Conservation (phyloP, 2,888 invertebrate genomes). For the Amphipyra tragopoginis region DNA sequence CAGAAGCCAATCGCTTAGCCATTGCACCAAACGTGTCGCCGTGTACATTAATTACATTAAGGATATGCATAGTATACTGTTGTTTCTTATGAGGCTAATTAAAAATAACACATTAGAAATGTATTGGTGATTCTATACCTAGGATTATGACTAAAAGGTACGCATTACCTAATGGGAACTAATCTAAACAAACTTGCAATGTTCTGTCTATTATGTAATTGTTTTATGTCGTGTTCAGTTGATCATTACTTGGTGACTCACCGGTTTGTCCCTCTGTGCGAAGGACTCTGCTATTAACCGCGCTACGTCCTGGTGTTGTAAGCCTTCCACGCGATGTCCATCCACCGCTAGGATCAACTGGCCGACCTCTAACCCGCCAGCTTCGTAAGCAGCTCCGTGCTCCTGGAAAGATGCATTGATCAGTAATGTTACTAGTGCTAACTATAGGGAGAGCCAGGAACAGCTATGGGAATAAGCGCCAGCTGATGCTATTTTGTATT, state of each 20-base stretch:
- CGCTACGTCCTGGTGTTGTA: slow-evolving; percentile 97
- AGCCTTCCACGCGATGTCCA: slow-evolving; percentile 93
- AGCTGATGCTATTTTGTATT: too few species aligned
- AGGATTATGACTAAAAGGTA: too few species aligned
- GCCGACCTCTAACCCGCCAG: slow-evolving; percentile 97
- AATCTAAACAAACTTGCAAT: not conserved
- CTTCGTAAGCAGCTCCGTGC: slow-evolving; percentile 97
- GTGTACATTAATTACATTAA: too few species aligned
- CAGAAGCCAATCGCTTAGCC: too few species aligned
- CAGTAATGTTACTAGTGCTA: not conserved
- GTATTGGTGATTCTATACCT: not conserved
- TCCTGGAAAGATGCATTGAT: slow-evolving; percentile 90
- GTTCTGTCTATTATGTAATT: too few species aligned
- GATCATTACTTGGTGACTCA: slow-evolving; percentile 48
- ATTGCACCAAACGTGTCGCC: too few species aligned
- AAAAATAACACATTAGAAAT: too few species aligned
- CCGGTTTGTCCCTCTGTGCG: slow-evolving; percentile 95
- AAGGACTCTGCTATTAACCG: slow-evolving; percentile 97
- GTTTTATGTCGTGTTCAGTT: not conserved
- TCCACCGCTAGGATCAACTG: slow-evolving; percentile 98
- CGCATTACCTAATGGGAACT: not conserved
- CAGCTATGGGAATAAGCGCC: too few species aligned
- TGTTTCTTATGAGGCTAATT: too few species aligned
- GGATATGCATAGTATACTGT: too few species aligned
- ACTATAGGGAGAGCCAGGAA: too few species aligned